These are phyloP conservation scores for Pseudoips prasinana DNA, from an alignment of 2,888 invertebrate species.

Conservation along the genomic window DNA sequence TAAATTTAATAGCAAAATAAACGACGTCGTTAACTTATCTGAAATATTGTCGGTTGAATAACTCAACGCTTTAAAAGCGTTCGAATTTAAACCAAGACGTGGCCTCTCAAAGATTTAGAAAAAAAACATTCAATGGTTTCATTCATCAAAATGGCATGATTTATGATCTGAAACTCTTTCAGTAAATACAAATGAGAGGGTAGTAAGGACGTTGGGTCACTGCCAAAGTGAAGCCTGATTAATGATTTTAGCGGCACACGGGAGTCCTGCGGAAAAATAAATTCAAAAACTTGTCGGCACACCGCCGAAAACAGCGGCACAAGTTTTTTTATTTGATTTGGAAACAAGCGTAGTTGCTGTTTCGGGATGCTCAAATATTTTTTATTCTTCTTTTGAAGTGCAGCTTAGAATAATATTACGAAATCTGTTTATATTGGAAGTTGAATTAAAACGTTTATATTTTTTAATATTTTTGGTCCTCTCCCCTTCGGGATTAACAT, in stretches of 20 bases:
- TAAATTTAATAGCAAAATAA: conserved; percentile 51
- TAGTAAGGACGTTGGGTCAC: conserved; percentile 74
- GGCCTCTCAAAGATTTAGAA: conserved; percentile 54
- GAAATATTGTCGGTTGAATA: conserved; percentile 50
- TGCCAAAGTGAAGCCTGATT: conserved; percentile 78
- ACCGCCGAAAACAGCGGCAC: conserved; percentile 20
- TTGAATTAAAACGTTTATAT: too few species aligned
- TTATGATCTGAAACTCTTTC: conserved; percentile 75
- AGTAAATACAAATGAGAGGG: conserved; percentile 77
- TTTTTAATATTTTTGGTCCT: too few species aligned
- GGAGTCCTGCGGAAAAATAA: conserved; percentile 64
- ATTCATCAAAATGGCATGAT: conserved; percentile 76
- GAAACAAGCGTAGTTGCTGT: conserved; percentile 9
- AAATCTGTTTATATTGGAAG: too few species aligned
- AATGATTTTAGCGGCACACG: conserved; percentile 71
- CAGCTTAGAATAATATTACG: too few species aligned
- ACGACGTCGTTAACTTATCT: conserved; percentile 53
- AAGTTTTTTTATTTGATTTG: conserved; percentile 23
- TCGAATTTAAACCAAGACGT: conserved; percentile 43
- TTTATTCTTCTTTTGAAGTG: too few species aligned
- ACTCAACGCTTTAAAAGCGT: conserved; percentile 41
- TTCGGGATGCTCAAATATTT: neutral
- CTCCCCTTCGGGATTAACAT: too few species aligned
- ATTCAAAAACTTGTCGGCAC: conserved; percentile 52
- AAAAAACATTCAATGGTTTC: conserved; percentile 66